Conservation (phyloP, 1,140 invertebrate genomes). For the Agrypnia vestita region DNA sequence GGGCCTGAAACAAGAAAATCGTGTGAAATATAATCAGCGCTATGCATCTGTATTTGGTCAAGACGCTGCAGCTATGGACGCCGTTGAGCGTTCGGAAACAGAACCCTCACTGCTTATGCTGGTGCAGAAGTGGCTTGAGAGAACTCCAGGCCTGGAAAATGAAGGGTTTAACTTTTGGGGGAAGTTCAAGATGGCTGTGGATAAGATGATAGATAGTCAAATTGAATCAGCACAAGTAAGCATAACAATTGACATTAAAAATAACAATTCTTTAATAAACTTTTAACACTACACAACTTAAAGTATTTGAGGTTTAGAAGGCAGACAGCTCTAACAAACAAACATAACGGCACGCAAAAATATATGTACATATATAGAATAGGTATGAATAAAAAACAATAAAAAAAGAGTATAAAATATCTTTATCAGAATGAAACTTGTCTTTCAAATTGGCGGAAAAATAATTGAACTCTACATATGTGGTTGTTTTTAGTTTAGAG, state of each 20-base stretch:
- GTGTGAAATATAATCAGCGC: slow-evolving; percentile 94
- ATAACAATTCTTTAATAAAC: no score
- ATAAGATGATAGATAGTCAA: slow-evolving; percentile 81
- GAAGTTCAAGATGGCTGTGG: slow-evolving; percentile 88
- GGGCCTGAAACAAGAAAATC: slow-evolving; percentile 89
- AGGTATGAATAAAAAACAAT: no score
- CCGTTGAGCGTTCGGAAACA: slow-evolving; percentile 84
- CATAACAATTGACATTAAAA: background rate
- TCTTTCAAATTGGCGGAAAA: no score
- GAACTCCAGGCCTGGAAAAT: slow-evolving; percentile 91
- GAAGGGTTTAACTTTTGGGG: slow-evolving; percentile 95
- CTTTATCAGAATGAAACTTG: no score
- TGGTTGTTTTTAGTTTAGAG: no score
- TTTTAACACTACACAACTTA: no score
- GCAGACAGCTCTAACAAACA: no score
- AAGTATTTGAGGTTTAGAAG: no score
- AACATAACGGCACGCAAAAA: no score
- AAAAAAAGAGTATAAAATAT: no score
- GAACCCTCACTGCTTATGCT: slow-evolving; percentile 89
- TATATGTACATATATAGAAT: no score
- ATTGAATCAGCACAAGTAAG: slow-evolving; percentile 75
- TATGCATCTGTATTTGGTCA: slow-evolving; percentile 91
- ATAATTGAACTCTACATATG: no score
- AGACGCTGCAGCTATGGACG: slow-evolving; percentile 81
- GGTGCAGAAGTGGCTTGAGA: slow-evolving; percentile 93